A percentile compares a stretch with the other conserved stretches of the same genome.
Evolutionary conservation across 2,797 vertebrate genomes (phyloP).

Genomic region (Octomys mimax): DNA sequence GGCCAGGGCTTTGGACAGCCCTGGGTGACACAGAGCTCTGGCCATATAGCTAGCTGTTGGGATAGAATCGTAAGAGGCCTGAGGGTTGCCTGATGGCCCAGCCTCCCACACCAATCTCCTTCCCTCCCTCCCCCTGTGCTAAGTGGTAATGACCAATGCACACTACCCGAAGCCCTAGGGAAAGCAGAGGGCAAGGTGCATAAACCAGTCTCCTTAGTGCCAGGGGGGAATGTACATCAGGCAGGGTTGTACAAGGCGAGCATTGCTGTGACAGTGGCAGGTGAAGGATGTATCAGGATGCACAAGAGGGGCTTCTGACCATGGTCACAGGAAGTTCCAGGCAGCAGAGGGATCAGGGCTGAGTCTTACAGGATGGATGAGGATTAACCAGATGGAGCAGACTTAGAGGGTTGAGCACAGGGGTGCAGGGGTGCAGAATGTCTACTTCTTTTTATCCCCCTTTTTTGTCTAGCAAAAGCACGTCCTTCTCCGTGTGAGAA

Average conservation of each 20-base stretch:
- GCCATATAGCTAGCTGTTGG: background rate
- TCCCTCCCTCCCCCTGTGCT: background rate
- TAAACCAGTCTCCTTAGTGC: fast-evolving
- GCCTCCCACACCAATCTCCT: background rate
- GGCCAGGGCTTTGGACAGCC: background rate
- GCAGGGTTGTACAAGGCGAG: background rate
- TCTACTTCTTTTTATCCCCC: background rate
- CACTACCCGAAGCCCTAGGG: background rate
- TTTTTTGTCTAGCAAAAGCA: background rate
- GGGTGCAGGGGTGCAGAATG: background rate
- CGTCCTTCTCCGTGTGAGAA: background rate
- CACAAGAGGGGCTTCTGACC: background rate
- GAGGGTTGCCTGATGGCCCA: background rate
- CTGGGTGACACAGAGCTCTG: background rate
- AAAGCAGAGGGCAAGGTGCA: background rate
- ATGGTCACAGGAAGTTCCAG: background rate
- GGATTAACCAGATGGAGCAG: background rate
- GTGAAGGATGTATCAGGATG: background rate
- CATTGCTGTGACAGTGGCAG: background rate
- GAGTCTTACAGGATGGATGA: background rate
- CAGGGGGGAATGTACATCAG: background rate
- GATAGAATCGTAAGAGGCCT: background rate
- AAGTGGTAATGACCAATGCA: background rate
- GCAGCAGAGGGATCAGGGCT: background rate
- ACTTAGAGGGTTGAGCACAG: background rate